These are phyloP conservation scores for Temnothorax nylanderi DNA, from an alignment of 1,140 invertebrate genomes.

Conservation along the genomic window DNA sequence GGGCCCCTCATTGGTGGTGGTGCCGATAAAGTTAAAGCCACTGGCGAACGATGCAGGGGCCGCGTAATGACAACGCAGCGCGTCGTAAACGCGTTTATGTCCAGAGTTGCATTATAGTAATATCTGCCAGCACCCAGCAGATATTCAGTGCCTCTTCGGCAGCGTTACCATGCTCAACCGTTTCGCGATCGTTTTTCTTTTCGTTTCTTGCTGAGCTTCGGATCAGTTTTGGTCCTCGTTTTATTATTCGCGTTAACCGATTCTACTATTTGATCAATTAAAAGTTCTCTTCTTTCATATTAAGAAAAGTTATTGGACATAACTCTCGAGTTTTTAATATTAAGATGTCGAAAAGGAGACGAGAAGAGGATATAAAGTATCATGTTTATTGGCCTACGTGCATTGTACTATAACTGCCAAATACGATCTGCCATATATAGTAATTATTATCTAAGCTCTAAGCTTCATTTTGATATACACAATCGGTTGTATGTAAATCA, in stretches of 20 bases:
- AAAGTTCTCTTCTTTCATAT: neutral
- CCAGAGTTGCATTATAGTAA: constrained; percentile 85
- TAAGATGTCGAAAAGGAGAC: neutral
- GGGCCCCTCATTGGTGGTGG: constrained; percentile 71
- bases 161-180: constrained; percentile 66
- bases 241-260: constrained; percentile 37
- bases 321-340: neutral
- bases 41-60: constrained; percentile 82
- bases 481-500: neutral
- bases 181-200: constrained; percentile 66
- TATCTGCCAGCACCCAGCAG: constrained; percentile 81
- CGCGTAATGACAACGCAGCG: constrained; percentile 85
- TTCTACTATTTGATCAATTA: neutral
- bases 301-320: neutral
- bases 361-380: neutral
- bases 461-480: neutral
- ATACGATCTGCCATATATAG: neutral
- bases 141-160: constrained; percentile 77
- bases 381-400: neutral
- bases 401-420: neutral
- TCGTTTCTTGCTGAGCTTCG: constrained; percentile 29
- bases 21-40: constrained; percentile 85
- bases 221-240: constrained; percentile 45
- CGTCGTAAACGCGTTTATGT: constrained; percentile 86
- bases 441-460: neutral